These are phyloP conservation scores for Caenorhabditis imperialis DNA, from an alignment of 2,888 invertebrate genomes.

Conservation along the genomic window DNA sequence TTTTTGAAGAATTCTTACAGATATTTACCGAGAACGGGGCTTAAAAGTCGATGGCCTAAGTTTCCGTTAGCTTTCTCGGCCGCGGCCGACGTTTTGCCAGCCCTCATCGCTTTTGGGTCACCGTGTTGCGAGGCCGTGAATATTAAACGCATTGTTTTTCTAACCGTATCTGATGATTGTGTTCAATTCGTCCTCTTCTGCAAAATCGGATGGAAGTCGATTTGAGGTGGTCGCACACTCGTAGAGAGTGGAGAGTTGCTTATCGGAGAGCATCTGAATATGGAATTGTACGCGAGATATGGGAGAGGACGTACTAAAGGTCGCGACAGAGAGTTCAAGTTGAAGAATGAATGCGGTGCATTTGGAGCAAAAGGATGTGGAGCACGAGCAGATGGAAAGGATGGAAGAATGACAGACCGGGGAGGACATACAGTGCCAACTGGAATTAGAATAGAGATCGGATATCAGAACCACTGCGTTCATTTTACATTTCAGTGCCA, in stretches of 20 bases:
- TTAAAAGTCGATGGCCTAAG: too few species aligned
- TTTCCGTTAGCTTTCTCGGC: too few species aligned
- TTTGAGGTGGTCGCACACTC: constrained; percentile 27
- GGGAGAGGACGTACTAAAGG: constrained; percentile 5
- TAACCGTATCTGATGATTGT: constrained; percentile 24
- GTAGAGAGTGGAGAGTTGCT: constrained; percentile 9
- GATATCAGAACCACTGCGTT: constrained; percentile 1
- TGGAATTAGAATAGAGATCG: constrained; percentile 6
- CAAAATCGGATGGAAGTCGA: constrained; percentile 13
- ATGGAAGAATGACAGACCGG: constrained; percentile 23
- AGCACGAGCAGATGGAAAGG: constrained; percentile 38
- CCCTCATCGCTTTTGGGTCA: too few species aligned
- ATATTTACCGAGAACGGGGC: too few species aligned
- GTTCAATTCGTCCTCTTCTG: constrained; percentile 6
- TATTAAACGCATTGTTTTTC: too few species aligned
- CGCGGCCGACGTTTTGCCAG: too few species aligned
- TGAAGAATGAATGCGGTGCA: constrained; percentile 34
- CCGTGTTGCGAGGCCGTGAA: too few species aligned
- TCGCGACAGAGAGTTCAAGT: constrained; percentile 37
- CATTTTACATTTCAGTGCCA: constrained; percentile 8
- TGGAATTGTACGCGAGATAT: neutral
- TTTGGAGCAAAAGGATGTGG: constrained; percentile 31
- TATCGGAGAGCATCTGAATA: constrained; percentile 24
- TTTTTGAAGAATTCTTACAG: too few species aligned
- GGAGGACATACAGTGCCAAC: constrained; percentile 22